Evolutionary conservation across 2,113 vertebrate species (phyloP).

Genomic region (Riparia riparia): DNA sequence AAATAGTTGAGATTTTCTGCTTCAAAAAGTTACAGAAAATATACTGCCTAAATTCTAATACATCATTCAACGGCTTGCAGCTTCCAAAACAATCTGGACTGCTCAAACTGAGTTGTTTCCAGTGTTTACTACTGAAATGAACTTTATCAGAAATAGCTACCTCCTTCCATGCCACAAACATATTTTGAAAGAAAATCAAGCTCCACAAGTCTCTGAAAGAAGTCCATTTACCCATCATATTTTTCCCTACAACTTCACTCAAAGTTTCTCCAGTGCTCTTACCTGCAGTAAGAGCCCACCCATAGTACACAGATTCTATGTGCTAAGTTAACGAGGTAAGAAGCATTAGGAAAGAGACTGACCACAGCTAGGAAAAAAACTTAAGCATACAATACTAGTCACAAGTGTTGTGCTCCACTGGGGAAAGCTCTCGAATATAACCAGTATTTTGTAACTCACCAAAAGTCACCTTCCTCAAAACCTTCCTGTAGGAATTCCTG

Average conservation of each 20-base stretch:
- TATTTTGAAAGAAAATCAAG: background rate
- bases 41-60: background rate
- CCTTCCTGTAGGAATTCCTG: background rate
- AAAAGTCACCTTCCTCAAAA: background rate
- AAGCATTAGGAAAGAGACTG: background rate
- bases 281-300: background rate
- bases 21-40: background rate
- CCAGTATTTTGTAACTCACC: background rate
- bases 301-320: background rate
- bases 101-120: background rate
- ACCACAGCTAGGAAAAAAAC: background rate
- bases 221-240: background rate
- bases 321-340: background rate
- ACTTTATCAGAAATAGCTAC: background rate
- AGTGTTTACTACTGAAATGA: background rate
- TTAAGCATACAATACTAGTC: background rate
- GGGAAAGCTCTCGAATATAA: background rate
- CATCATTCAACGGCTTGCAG: background rate
- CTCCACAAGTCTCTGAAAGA: background rate
- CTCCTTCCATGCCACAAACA: background rate
- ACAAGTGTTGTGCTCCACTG: background rate
- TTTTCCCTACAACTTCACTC: background rate
- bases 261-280: background rate
- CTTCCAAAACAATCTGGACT: background rate
- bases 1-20: background rate